Conservation (phyloP, 2,797 vertebrate genomes). For the Silurus lanzhouensis region DNA sequence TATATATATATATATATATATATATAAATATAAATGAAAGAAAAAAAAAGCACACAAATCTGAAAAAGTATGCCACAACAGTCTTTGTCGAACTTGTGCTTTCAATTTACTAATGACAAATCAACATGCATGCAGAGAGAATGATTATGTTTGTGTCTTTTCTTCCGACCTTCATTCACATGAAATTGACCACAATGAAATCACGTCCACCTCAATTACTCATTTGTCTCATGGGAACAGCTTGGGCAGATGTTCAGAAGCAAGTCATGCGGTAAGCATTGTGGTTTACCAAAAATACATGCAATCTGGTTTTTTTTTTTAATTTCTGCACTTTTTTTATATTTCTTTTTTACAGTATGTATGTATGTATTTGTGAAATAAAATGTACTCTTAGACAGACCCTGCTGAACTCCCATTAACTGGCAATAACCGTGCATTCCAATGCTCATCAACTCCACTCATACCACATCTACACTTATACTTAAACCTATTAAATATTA, state of each 20-base stretch:
- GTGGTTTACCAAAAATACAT: not conserved
- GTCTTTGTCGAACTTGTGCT: constrained; percentile 32
- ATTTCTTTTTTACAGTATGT: too few species aligned
- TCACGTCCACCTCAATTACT: not conserved
- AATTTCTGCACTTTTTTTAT: too few species aligned
- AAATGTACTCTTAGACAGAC: not conserved
- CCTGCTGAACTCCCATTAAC: not conserved
- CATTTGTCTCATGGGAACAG: not conserved
- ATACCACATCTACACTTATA: not conserved
- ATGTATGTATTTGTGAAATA: too few species aligned
- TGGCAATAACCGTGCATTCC: not conserved
- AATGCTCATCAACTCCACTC: not conserved
- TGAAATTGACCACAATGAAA: not conserved
- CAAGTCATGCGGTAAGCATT: not conserved
- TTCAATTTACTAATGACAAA: constrained; percentile 20
- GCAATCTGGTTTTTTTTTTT: not conserved
- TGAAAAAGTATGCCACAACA: not conserved
- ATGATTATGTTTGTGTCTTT: not conserved
- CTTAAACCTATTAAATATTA: too few species aligned
- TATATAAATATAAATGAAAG: constrained; percentile 8
- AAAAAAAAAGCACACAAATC: not conserved
- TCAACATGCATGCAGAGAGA: constrained; percentile 1
- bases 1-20: not conserved
- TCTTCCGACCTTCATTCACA: not conserved
- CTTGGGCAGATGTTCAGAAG: not conserved